Percentiles rank a stretch among this genome's conserved stretches.
These are phyloP conservation scores for Pleuronectes platessa DNA, from an alignment of 2,113 vertebrate genomes.

Conservation along the genomic window DNA sequence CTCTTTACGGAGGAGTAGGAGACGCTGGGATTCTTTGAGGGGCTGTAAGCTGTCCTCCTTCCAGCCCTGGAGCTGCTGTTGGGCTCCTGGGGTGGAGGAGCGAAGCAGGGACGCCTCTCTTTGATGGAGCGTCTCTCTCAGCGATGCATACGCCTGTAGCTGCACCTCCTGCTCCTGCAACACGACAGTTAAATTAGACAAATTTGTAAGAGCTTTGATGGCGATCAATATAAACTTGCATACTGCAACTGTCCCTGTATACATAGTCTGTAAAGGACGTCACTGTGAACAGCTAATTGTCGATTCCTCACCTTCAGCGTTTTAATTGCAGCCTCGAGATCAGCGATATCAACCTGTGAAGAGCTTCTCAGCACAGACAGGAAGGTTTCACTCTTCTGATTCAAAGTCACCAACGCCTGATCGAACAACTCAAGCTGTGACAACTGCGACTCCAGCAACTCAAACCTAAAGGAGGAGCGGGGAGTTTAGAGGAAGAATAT, in stretches of 20 bases:
- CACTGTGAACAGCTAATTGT: slow-evolving; percentile 25
- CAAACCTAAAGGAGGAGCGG: slow-evolving; percentile 77
- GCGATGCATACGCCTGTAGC: slow-evolving; percentile 78
- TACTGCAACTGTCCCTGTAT: slow-evolving; percentile 18
- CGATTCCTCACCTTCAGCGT: slow-evolving; percentile 86
- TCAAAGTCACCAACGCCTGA: slow-evolving; percentile 85
- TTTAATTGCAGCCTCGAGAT: slow-evolving; percentile 81
- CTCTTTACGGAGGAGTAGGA: slow-evolving; percentile 83
- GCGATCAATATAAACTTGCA: slow-evolving; percentile 32
- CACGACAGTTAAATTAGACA: slow-evolving; percentile 23
- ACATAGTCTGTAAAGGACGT: slow-evolving; percentile 14
- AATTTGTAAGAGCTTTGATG: slow-evolving; percentile 12
- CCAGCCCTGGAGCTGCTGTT: slow-evolving; percentile 84
- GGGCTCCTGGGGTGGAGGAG: slow-evolving; percentile 83
- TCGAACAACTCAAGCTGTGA: slow-evolving; percentile 87
- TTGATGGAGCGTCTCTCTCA: slow-evolving; percentile 81
- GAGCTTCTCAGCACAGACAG: slow-evolving; percentile 86
- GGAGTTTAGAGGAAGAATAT: neutral
- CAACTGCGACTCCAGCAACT: slow-evolving; percentile 84
- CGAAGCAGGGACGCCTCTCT: slow-evolving; percentile 80
- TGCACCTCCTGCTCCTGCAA: slow-evolving; percentile 85
- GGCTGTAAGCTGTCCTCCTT: slow-evolving; percentile 89
- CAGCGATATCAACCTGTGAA: slow-evolving; percentile 85
- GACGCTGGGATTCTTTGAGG: slow-evolving; percentile 86
- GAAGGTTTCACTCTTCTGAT: slow-evolving; percentile 90